Conservation (phyloP, 1,140 invertebrate genomes). For the Papilio xuthus region DNA sequence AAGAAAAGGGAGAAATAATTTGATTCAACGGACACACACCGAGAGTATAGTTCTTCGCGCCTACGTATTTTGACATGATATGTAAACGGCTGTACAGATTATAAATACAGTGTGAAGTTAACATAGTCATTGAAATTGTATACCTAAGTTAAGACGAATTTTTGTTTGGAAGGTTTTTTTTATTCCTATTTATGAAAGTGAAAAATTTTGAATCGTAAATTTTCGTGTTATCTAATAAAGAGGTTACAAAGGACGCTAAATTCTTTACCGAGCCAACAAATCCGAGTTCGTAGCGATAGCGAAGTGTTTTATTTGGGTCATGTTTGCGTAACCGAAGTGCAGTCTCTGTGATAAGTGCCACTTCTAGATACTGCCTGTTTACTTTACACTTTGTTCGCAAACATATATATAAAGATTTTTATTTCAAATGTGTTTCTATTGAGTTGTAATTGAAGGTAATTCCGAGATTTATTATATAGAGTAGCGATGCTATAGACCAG, state of each 20-base stretch:
- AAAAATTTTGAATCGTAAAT: slow-evolving; percentile 11
- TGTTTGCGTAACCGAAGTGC: slow-evolving; percentile 55
- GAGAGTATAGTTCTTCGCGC: too few species aligned
- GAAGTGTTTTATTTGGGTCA: slow-evolving; percentile 69
- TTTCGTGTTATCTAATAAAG: slow-evolving; percentile 44
- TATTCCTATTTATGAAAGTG: background rate
- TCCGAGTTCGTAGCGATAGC: slow-evolving; percentile 57
- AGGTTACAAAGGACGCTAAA: slow-evolving; percentile 56
- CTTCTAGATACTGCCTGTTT: slow-evolving; percentile 48
- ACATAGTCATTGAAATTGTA: too few species aligned
- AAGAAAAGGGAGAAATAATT: too few species aligned
- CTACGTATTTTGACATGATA: too few species aligned
- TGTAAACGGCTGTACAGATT: too few species aligned
- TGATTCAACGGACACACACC: too few species aligned
- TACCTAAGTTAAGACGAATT: background rate
- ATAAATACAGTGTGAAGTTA: too few species aligned
- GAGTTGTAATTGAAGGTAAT: background rate
- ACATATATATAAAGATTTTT: slow-evolving; percentile 28
- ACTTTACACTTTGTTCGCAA: slow-evolving; percentile 39
- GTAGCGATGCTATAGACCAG: background rate
- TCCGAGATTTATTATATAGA: background rate
- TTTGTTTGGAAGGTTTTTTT: background rate
- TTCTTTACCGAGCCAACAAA: slow-evolving; percentile 69
- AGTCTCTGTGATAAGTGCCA: slow-evolving; percentile 59
- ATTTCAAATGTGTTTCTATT: slow-evolving; percentile 29